Evolutionary conservation across 1,140 invertebrate species (phyloP), one percentile per base, ranked within the genome.

Genomic region (Caenorhabditis brenneri): DNA sequence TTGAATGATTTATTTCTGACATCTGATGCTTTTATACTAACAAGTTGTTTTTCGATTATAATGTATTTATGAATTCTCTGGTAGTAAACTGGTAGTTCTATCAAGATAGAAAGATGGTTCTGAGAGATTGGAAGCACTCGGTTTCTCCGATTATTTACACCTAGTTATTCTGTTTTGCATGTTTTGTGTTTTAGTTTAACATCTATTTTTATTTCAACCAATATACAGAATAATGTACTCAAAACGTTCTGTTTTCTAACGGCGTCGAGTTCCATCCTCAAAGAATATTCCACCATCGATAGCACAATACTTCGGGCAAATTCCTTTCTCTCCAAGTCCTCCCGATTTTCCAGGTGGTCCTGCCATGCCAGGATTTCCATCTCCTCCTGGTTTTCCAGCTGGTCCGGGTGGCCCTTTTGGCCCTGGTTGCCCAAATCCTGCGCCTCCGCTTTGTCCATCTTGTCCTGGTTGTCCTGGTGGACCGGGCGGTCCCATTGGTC

Each of bases 341-440:
- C 53, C 27, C 29, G 53, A 58, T 9, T 1, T 29, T 1, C 53
- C 53, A 10, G 2, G 22, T 29, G 27, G 53, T 29, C 53, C 53
- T 31, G 53, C 24, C 22, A 24, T 0, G 58, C 48, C 55, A 42
- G 83, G 42, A 19, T 79, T 33, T 79, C 55, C 46, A 53, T 39
- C 51, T 22, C 74, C 39, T 42, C 46, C 49, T 33, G 65, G 46
- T 22, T 33, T 24, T 27, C 84, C 79, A 19, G 79, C n/a, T 15
- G 79, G 79, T 36, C 79, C 84, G 10, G 84, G 31, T 12, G 84
- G 84, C 49, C 84, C 84, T 15, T 16, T 16, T 27, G 82, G 84
- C 22, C 84, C 78, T 3, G 84, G 84, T 12, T 51, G 55, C 22
- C 84, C 78, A n/a, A 60, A 55, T 22, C 83, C 33, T n/a, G 29